These are phyloP conservation scores for Copsychus sechellarum DNA, from an alignment of 2,113 vertebrate species.

Conservation along the genomic window DNA sequence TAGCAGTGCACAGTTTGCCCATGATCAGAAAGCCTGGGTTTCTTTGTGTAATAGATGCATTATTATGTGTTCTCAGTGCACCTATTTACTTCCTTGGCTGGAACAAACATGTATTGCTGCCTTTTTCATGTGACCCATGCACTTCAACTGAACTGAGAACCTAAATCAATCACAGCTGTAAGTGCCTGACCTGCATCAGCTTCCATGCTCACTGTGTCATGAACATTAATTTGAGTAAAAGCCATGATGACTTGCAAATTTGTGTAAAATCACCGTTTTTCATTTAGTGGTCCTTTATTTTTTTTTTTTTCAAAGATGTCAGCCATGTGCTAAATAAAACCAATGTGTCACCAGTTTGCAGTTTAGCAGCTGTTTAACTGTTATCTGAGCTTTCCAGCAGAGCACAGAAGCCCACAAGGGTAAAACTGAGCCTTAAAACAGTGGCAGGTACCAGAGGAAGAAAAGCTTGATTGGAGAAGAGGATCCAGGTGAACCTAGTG, in stretches of 20 bases:
- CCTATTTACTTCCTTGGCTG: neutral
- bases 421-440: neutral
- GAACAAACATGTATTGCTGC: neutral
- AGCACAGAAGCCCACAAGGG: neutral
- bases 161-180: neutral
- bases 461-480: neutral
- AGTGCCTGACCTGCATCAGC: neutral
- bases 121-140: neutral
- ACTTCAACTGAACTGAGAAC: neutral
- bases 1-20: neutral
- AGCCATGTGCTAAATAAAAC: neutral
- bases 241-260: neutral
- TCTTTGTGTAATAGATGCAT: neutral
- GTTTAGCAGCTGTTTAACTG: neutral
- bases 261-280: accelerated
- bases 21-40: neutral
- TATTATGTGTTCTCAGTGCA: neutral
- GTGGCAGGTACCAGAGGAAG: neutral
- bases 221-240: neutral
- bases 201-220: neutral
- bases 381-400: neutral
- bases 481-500: neutral
- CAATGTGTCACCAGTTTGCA: neutral
- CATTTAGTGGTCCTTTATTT: neutral
- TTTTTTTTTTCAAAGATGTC: neutral